Base-by-base conservation (phyloP, 2,113 vertebrate species). In the Jacana jacana region DNA sequence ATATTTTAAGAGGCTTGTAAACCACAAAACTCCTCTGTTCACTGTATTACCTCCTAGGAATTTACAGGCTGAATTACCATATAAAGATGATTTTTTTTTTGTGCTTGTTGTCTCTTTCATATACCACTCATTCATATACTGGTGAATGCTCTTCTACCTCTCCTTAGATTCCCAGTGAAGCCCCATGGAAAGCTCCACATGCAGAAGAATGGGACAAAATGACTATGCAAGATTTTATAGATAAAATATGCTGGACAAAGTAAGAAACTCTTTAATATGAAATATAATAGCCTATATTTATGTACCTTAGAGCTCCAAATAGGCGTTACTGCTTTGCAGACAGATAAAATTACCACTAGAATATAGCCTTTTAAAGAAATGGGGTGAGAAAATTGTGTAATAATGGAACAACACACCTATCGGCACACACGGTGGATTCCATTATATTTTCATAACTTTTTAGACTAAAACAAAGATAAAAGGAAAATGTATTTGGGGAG, bases 151-250 rank as follows among this genome's bases (percentile, higher is more conserved):
- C 46, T 91, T 55, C 76, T 19, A 27, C 35, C 65, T 81, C 60
- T 65, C 93, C 86, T 49, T 95, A 99, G 99, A 99, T 99, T 96
- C 99, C 99, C 49, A 98, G 30, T 81, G 99, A 99, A 27, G 99
- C 99, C 37, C 99, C 99, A 0, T 99, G 99, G 99, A 99, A 98
- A 55, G 99, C 99, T 31, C 99, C 99, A 24, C 99, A 92, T 93
- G 99, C 99, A 10, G 99, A 99, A 90, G 98, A 99, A 89, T 99
- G 99, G 99, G 99, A 99, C 96, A 98, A 98, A 95, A 99, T 99
- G 98, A 99, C 98, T 81, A 99, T 99, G 99, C 97, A 98, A 95
- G 95, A 99, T 75, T 97, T 99, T 9, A 96, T 99, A 82, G 98
- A 99, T 65, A 99, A 98, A 52, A 89, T 98, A 89, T 99, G 99